Percentiles rank a stretch among this genome's conserved stretches.
Evolutionary conservation across 1,140 invertebrate genomes (phyloP).

Genomic region (Penaeus indicus): DNA sequence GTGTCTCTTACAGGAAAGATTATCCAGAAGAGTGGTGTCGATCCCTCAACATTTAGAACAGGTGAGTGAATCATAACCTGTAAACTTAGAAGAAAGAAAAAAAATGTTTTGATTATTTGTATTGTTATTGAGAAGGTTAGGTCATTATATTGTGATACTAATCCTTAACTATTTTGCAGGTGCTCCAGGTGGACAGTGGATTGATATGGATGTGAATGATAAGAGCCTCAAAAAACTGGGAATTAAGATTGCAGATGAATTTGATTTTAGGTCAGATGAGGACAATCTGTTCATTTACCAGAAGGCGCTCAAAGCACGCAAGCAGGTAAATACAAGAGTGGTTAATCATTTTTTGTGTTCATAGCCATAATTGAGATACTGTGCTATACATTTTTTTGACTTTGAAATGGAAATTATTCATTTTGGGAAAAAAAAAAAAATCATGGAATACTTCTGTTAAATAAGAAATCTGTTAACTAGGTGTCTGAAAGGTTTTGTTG

Average conservation of each 20-base stretch:
- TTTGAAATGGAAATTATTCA: background rate
- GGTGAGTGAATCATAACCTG: background rate
- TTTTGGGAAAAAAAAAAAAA: too few species aligned
- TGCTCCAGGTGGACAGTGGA: constrained; percentile 35
- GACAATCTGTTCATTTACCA: constrained; percentile 62
- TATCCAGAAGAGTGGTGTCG: too few species aligned
- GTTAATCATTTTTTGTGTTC: background rate
- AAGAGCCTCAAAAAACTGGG: constrained; percentile 39
- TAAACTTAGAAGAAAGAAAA: background rate
- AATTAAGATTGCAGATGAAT: constrained; percentile 61
- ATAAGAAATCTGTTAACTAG: too few species aligned
- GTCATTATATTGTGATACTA: background rate
- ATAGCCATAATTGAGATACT: background rate
- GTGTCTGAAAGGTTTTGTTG: too few species aligned
- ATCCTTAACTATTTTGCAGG: background rate
- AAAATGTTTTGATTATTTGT: too few species aligned
- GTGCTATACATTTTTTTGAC: background rate
- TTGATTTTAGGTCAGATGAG: constrained; percentile 61
- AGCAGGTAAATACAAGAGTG: constrained; percentile 38
- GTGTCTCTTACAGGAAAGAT: too few species aligned
- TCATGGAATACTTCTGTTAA: too few species aligned
- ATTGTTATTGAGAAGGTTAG: background rate
- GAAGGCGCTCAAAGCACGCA: constrained; percentile 47
- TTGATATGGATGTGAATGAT: constrained; percentile 26
- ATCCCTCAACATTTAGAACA: too few species aligned